Conservation (phyloP, 2,113 vertebrate species). For the Psilopsiagon aurifrons region DNA sequence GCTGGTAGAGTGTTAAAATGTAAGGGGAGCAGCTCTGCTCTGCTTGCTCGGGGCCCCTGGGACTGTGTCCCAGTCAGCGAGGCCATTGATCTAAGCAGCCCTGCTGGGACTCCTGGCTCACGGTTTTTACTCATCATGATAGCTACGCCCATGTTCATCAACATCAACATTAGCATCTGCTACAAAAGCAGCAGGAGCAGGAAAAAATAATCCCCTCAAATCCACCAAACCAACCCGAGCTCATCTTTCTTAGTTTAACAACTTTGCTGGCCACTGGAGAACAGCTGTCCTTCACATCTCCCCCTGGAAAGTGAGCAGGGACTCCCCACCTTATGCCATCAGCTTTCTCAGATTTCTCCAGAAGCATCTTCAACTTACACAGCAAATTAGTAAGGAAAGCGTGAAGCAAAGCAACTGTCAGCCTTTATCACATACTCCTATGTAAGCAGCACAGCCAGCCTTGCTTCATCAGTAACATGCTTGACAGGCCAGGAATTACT, state of each 20-base stretch:
- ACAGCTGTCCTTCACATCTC: background rate
- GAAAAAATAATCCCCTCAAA: background rate
- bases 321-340: conserved; percentile 64
- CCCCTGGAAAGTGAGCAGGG: background rate
- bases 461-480: background rate
- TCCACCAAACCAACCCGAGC: background rate
- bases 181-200: background rate
- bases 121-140: background rate
- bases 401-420: background rate
- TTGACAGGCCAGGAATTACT: background rate
- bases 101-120: background rate
- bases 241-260: background rate
- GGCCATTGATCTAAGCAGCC: background rate
- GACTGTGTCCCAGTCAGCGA: background rate
- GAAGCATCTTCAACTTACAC: conserved; percentile 78
- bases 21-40: background rate
- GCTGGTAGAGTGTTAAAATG: background rate
- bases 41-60: background rate
- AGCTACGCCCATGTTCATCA: background rate
- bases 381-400: background rate
- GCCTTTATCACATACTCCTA: background rate
- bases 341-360: conserved; percentile 81
- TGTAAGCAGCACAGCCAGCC: background rate
- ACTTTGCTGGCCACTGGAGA: background rate
- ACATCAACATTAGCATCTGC: background rate